Evolutionary conservation across 2,888 invertebrate species (phyloP).

Genomic region (Poecilobothrus nobilitatus): DNA sequence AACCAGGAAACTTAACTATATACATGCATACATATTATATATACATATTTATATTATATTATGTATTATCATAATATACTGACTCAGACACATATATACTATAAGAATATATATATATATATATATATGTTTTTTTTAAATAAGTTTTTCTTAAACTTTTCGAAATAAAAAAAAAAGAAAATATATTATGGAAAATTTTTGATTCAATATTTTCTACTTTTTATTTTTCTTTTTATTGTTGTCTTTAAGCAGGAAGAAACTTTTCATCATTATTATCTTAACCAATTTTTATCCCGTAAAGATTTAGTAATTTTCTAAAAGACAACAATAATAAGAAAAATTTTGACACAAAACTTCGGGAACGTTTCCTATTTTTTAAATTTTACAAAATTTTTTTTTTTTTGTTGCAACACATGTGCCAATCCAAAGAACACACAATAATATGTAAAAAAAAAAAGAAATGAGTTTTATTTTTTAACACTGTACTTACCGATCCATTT

Average conservation of each 20-base stretch:
- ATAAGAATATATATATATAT: neutral
- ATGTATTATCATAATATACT: neutral
- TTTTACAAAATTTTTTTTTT: neutral
- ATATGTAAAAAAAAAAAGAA: too few species aligned
- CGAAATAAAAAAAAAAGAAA: neutral
- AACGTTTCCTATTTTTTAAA: too few species aligned
- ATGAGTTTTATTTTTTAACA: too few species aligned
- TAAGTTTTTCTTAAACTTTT: neutral
- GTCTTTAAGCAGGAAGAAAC: neutral
- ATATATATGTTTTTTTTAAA: neutral
- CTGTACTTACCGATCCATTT: too few species aligned
- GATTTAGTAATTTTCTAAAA: neutral
- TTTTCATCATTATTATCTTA: neutral
- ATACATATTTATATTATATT: neutral
- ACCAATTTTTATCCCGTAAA: slow-evolving; percentile 1
- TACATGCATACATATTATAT: neutral
- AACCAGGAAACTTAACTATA: neutral
- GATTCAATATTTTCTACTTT: neutral
- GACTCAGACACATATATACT: too few species aligned
- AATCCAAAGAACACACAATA: neutral
- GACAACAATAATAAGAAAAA: neutral
- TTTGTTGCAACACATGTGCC: neutral
- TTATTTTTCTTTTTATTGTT: too few species aligned
- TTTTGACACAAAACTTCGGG: neutral
- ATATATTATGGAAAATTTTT: neutral